Conservation (phyloP, 1,140 invertebrate genomes). For the Pentalonia nigronervosa region DNA sequence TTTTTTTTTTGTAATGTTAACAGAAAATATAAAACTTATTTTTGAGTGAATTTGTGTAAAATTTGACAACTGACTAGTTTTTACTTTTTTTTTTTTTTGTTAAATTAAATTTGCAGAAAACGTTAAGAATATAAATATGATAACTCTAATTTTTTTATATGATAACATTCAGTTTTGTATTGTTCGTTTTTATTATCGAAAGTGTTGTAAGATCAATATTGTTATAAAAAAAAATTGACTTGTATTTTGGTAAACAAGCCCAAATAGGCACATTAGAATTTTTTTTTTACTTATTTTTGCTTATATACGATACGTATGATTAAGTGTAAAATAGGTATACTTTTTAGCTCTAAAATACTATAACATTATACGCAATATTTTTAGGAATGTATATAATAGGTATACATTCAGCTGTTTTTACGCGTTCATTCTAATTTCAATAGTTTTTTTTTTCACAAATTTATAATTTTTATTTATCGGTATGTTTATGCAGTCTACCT, state of each 20-base stretch:
- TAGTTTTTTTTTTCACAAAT: too few species aligned
- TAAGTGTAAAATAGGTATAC: too few species aligned
- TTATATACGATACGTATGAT: too few species aligned
- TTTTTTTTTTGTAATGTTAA: not conserved
- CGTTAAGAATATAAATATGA: not conserved
- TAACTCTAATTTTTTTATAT: not conserved
- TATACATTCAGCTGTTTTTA: too few species aligned
- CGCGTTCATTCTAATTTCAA: too few species aligned
- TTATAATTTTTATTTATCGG: too few species aligned
- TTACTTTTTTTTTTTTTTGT: not conserved
- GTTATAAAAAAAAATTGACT: not conserved
- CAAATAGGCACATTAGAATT: not conserved
- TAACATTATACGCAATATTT: too few species aligned
- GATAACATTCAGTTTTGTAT: not conserved
- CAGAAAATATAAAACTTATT: not conserved
- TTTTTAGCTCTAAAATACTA: too few species aligned
- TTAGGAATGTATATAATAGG: not conserved
- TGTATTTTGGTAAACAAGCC: not conserved
- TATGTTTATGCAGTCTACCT: too few species aligned
- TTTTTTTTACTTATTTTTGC: too few species aligned
- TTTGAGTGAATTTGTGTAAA: not conserved
- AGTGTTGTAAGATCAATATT: not conserved
- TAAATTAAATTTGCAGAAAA: not conserved
- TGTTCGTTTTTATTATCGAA: not conserved
- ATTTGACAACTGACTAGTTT: not conserved